Evolutionary conservation across 2,797 vertebrate genomes (phyloP).

Genomic region (Botia almorhae): DNA sequence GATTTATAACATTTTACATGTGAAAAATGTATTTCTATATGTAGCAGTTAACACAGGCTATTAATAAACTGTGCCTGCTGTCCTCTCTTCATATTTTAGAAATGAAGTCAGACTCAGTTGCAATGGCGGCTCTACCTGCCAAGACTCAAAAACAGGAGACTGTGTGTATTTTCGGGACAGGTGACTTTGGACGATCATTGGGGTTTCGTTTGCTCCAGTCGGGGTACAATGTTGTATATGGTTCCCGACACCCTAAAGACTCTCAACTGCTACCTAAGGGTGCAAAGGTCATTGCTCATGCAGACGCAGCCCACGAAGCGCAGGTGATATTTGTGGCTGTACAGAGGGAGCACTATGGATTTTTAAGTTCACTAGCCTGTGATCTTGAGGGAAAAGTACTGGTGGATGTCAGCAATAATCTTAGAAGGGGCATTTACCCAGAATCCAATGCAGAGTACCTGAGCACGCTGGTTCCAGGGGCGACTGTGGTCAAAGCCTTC

Average conservation of each 20-base stretch:
- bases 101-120: conserved; percentile 73
- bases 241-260: conserved; percentile 77
- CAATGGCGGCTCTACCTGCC: conserved; percentile 68
- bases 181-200: conserved; percentile 89
- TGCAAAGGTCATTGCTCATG: conserved; percentile 78
- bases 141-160: conserved; percentile 67
- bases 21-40: too few relatives aligned
- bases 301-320: conserved; percentile 80
- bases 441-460: conserved; percentile 85
- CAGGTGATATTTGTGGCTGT: conserved; percentile 83
- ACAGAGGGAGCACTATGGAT: conserved; percentile 85
- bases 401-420: conserved; percentile 95
- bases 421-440: conserved; percentile 84
- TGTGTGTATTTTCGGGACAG: conserved; percentile 89
- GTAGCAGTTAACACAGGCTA: too few relatives aligned
- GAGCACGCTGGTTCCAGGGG: conserved; percentile 81
- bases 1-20: too few relatives aligned
- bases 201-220: conserved; percentile 86
- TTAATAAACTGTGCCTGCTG: not conserved
- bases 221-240: conserved; percentile 85
- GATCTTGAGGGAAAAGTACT: conserved; percentile 85
- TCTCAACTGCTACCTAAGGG: conserved; percentile 79
- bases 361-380: conserved; percentile 76
- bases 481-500: conserved; percentile 90
- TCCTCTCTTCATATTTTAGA: conserved; percentile 35